A percentile compares a stretch with the other conserved stretches of the same genome.
Conservation (phyloP, 2,888 invertebrate species). For the Ennomos fuscantarius region DNA sequence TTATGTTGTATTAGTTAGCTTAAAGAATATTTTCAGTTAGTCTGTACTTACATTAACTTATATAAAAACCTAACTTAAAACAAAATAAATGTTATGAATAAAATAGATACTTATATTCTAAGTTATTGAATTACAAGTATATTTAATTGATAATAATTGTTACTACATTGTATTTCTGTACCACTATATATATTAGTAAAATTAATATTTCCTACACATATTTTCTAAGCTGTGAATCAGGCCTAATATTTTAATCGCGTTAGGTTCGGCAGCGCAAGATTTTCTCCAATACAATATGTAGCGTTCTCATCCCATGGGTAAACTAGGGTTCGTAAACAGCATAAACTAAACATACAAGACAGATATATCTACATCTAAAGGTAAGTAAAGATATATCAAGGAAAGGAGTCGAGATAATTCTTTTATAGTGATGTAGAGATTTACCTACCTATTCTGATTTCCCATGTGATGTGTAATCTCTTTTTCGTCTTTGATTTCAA, state of each 20-base stretch:
- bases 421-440: conserved; percentile 43
- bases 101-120: too few species aligned
- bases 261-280: conserved; percentile 10
- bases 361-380: conserved; percentile 35
- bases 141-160: too few species aligned
- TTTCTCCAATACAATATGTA: conserved; percentile 11
- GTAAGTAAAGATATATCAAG: conserved; percentile 37
- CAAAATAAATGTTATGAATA: too few species aligned
- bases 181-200: neutral
- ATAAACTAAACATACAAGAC: conserved; percentile 7
- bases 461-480: conserved; percentile 54
- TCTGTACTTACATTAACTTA: too few species aligned
- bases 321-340: conserved; percentile 20
- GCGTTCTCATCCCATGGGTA: conserved; percentile 16
- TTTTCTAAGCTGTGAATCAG: conserved; percentile 1
- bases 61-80: too few species aligned
- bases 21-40: too few species aligned
- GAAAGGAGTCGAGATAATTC: conserved; percentile 43
- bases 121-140: too few species aligned
- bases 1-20: too few species aligned
- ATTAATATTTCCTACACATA: neutral
- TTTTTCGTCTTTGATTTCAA: conserved; percentile 56
- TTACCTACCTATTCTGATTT: conserved; percentile 54
- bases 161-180: too few species aligned
- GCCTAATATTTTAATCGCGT: conserved; percentile 6